Evolutionary conservation across 2,888 invertebrate species (phyloP), one percentile per base, ranked within the genome.

Genomic region (Latrodectus elegans): DNA sequence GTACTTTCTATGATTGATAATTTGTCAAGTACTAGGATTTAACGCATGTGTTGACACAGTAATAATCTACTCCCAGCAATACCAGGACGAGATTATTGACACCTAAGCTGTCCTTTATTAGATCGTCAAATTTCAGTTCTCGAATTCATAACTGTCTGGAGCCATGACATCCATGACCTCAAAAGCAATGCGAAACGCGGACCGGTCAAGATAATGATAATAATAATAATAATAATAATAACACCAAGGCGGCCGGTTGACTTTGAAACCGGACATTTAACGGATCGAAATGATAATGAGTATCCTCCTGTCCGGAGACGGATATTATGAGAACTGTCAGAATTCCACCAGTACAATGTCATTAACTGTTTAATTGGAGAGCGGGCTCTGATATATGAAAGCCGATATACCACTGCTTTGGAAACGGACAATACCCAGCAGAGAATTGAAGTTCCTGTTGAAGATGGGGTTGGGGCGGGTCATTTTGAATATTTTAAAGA

Each of bases 201-300:
- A 38, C 38, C 38, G 38, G 38, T 38, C 38, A 38, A 38, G 38
- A 38, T 38, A 38, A 38, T 38, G 38, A 38, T 38, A 38, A 38
- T 60, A 60, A 55, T 11, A 22, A 38, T 38, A 38, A 38, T 60
- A 60, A 55, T 11, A 22, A 60, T 60, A 60, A 60, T 60, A 60
- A 60, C n/a, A 60, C 12, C 60, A 15, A 15, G 10, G 14, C 60
- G 10, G 60, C 12, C 12, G 10, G 60, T 60, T 72, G 76, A 76
- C 76, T 76, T 65, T 26, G 68, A 15, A 15, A n/a, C 77, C 77
- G 80, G 81, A 75, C 82, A 82, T 82, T 80, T 80, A 77, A 80
- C 68, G 52, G 86, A 71, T 71, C 77, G 71, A 86, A 86, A 86
- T 86, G 86, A 75, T 86, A 86, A 86, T 86, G 86, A 86, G 86